Percentiles rank a stretch among this genome's conserved stretches.
Evolutionary conservation across 1,140 invertebrate genomes (phyloP).

Genomic region (Globodera ellingtonae): DNA sequence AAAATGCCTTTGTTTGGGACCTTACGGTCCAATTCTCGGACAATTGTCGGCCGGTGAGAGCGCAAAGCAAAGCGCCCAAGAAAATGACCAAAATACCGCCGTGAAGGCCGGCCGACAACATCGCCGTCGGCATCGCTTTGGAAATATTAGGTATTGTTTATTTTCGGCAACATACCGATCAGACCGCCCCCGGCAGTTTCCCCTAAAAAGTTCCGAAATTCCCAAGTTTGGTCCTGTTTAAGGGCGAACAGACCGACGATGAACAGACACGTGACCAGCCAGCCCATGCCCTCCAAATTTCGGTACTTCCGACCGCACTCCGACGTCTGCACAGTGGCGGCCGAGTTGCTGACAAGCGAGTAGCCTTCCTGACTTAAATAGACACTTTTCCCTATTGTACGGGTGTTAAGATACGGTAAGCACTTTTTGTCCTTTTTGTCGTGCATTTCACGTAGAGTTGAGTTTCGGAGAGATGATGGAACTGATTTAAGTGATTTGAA

Average conservation of each 20-base stretch:
- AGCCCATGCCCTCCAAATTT: slow-evolving; percentile 54
- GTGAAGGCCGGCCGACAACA: slow-evolving; percentile 47
- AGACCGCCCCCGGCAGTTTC: slow-evolving; percentile 63
- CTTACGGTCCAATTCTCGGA: slow-evolving; percentile 73
- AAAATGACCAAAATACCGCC: slow-evolving; percentile 55
- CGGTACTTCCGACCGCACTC: slow-evolving; percentile 48
- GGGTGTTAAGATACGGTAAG: background rate
- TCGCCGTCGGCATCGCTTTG: slow-evolving; percentile 57
- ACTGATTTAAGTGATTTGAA: background rate
- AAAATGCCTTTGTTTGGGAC: background rate
- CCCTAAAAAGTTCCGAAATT: slow-evolving; percentile 32
- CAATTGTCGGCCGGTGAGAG: slow-evolving; percentile 66
- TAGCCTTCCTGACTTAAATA: slow-evolving; percentile 50
- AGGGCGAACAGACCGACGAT: slow-evolving; percentile 39
- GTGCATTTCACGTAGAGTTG: background rate
- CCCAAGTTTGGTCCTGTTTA: background rate
- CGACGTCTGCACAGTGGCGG: slow-evolving; percentile 49
- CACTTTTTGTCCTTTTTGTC: slow-evolving; percentile 11
- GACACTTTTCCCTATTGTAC: background rate
- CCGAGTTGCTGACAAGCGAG: slow-evolving; percentile 52
- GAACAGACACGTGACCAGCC: slow-evolving; percentile 50
- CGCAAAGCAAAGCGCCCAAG: slow-evolving; percentile 57
- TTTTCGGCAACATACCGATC: slow-evolving; percentile 28
- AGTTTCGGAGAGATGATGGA: background rate
- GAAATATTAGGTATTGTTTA: background rate